Conservation (phyloP, 2,888 invertebrate genomes). For the Lochmaea crataegi region DNA sequence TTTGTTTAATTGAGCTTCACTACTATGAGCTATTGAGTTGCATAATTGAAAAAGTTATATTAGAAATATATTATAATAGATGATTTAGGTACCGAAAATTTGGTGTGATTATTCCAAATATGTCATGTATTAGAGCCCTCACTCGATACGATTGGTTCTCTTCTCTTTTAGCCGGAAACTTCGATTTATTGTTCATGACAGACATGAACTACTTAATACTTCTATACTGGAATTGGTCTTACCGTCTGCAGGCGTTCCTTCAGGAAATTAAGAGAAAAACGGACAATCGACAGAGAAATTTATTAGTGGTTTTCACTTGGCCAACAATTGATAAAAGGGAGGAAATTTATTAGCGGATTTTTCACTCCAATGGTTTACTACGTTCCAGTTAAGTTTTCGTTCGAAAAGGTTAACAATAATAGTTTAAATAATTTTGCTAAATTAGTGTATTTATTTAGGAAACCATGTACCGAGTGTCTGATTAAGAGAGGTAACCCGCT, state of each 20-base stretch:
- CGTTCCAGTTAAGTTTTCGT: neutral
- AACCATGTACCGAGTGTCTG: too few relatives aligned
- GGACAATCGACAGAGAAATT: slow-evolving; percentile 8
- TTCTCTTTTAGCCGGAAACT: slow-evolving; percentile 18
- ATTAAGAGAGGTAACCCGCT: too few relatives aligned
- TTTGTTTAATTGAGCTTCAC: too few relatives aligned
- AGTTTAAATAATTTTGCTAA: too few relatives aligned
- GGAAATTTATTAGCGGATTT: neutral
- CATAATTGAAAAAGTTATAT: too few relatives aligned
- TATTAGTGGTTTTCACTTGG: slow-evolving; percentile 11
- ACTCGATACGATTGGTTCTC: neutral
- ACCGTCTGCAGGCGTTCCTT: slow-evolving; percentile 7
- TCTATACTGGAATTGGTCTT: slow-evolving; percentile 17
- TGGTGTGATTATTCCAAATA: neutral
- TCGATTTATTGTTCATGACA: slow-evolving; percentile 38
- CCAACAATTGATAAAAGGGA: neutral
- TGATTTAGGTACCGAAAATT: neutral
- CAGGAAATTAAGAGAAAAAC: slow-evolving; percentile 24
- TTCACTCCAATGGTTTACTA: neutral
- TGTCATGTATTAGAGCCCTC: neutral
- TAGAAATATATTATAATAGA: too few relatives aligned
- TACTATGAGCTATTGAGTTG: too few relatives aligned
- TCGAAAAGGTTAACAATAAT: too few relatives aligned
- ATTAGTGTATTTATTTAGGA: too few relatives aligned
- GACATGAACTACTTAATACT: slow-evolving; percentile 31